Evolutionary conservation across 1,140 invertebrate species (phyloP).

Genomic region (Drosophila lacertosa): DNA sequence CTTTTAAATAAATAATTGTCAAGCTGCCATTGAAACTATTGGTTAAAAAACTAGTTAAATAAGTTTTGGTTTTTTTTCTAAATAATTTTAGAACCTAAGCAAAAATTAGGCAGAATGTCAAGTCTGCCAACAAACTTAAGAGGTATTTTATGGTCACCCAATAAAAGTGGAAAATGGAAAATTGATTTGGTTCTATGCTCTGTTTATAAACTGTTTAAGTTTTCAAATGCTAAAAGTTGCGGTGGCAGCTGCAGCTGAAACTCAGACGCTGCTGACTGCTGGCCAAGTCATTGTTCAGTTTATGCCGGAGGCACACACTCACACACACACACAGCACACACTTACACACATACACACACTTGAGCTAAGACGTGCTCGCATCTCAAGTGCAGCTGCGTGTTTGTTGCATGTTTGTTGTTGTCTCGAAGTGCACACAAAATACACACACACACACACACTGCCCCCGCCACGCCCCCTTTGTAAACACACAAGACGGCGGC

Average conservation of each 20-base stretch:
- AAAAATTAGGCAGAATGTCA: too few relatives aligned
- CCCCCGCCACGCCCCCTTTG: too few relatives aligned
- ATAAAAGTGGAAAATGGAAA: too few relatives aligned
- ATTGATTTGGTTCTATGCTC: conserved; percentile 29
- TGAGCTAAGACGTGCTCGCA: background rate
- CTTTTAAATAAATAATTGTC: too few relatives aligned
- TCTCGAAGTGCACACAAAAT: conserved; percentile 56
- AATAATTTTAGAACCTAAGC: background rate
- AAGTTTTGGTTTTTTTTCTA: too few relatives aligned
- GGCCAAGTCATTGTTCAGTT: conserved; percentile 55
- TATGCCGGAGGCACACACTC: conserved; percentile 41
- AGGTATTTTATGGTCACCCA: background rate
- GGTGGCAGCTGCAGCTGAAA: conserved; percentile 45
- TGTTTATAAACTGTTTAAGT: conserved; percentile 61
- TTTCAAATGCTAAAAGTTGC: conserved; percentile 50
- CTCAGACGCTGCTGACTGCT: conserved; percentile 29
- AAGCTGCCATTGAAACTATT: too few relatives aligned
- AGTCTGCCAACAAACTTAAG: too few relatives aligned
- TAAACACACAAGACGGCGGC: too few relatives aligned
- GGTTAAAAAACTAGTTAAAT: too few relatives aligned
- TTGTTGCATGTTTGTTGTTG: conserved; percentile 50
- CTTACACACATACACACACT: conserved; percentile 19
- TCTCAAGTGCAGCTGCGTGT: conserved; percentile 27
- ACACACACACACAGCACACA: conserved; percentile 7
- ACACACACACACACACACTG: conserved; percentile 52